A percentile compares a stretch with the other conserved stretches of the same genome.
Conservation (phyloP, 2,888 invertebrate species). For the Pedicia rivosa region DNA sequence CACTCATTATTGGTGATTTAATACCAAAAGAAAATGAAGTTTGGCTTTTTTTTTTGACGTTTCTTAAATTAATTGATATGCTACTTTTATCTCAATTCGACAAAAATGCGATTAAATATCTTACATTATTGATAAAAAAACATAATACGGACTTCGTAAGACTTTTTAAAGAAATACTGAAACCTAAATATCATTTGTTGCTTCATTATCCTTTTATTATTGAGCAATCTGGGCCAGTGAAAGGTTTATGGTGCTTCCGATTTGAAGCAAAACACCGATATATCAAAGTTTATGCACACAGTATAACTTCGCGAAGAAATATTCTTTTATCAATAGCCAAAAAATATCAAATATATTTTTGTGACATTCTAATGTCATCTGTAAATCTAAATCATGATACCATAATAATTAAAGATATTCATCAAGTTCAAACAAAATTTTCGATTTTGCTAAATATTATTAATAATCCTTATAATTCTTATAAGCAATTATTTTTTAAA, state of each 20-base stretch:
- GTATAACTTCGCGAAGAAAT: conserved; percentile 6
- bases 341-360: conserved; percentile 7
- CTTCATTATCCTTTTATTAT: not conserved
- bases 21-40: not conserved
- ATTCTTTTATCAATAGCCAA: conserved; percentile 5
- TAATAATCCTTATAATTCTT: too few species aligned
- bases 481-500: too few species aligned
- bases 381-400: too few species aligned
- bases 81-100: not conserved
- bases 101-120: not conserved
- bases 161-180: not conserved
- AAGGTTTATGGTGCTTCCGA: not conserved
- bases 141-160: not conserved
- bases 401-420: too few species aligned
- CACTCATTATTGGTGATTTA: conserved; percentile 3
- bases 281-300: conserved; percentile 1
- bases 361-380: not conserved
- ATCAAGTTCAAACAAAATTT: too few species aligned
- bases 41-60: not conserved
- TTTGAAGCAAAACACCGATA: not conserved
- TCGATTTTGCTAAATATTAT: too few species aligned
- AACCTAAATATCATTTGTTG: not conserved
- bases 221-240: not conserved
- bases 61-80: not conserved
- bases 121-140: not conserved